phyloP scores from a whole-genome alignment of 2,888 invertebrate genomes.

The Buathra laborator region DNA sequence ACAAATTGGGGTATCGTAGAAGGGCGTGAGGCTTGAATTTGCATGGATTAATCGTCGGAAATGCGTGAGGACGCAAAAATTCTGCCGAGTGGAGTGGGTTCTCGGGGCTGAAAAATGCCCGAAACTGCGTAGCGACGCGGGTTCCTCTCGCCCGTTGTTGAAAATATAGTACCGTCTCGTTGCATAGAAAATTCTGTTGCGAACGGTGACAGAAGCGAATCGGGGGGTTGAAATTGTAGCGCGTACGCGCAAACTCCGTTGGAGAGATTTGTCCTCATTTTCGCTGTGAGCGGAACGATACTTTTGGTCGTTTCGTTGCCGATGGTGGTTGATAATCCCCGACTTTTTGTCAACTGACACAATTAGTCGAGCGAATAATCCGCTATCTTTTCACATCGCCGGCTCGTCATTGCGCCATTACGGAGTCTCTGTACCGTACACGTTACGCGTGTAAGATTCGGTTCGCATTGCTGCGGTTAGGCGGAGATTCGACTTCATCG shows the following conservation, averaged over 20 bases:
- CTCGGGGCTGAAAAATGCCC: conserved; percentile 50
- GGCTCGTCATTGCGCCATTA: conserved; percentile 35
- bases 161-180: too few species aligned
- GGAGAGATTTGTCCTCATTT: conserved; percentile 1
- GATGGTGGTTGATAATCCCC: conserved; percentile 4
- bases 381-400: conserved; percentile 29
- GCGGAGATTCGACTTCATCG: conserved; percentile 20
- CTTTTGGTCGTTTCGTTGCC: neutral
- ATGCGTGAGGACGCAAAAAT: conserved; percentile 52
- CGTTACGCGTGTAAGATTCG: conserved; percentile 13
- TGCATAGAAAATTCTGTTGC: too few species aligned
- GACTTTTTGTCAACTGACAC: conserved; percentile 27
- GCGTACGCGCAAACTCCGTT: too few species aligned
- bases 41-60: conserved; percentile 61
- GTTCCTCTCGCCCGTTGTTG: too few species aligned
- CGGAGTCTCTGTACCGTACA: neutral
- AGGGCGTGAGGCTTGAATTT: conserved; percentile 32
- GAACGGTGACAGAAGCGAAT: too few species aligned
- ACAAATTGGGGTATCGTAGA: conserved; percentile 51
- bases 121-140: conserved; percentile 45
- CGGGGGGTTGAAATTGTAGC: too few species aligned
- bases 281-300: neutral
- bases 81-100: conserved; percentile 35
- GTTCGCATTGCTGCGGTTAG: conserved; percentile 21
- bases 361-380: conserved; percentile 56